Evolutionary conservation across 2,888 invertebrate genomes (phyloP).

Genomic region (Oithona nana): DNA sequence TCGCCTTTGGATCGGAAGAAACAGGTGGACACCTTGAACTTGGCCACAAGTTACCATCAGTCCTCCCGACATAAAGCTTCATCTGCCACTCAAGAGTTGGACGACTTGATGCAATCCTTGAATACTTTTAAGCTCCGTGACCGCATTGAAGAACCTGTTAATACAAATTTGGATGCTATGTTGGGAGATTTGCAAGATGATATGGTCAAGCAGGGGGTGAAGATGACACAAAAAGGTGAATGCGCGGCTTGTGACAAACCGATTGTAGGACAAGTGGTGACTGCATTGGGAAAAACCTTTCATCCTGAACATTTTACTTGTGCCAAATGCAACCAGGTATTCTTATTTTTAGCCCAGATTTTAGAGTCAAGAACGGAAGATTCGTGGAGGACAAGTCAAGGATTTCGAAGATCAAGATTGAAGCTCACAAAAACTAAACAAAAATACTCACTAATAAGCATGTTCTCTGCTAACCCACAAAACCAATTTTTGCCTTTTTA

Average conservation of each 20-base stretch:
- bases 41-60: neutral
- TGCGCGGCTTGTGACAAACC: slow-evolving; percentile 98
- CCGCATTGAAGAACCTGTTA: slow-evolving; percentile 2
- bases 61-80: slow-evolving; percentile 39
- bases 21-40: neutral
- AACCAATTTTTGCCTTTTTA: slow-evolving; percentile 20
- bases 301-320: slow-evolving; percentile 98
- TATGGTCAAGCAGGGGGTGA: slow-evolving; percentile 96
- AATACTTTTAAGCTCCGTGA: slow-evolving; percentile 74
- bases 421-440: neutral
- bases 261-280: slow-evolving; percentile 72
- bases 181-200: slow-evolving; percentile 78
- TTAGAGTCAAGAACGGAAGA: too few species aligned
- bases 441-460: neutral
- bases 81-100: slow-evolving; percentile 78
- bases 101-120: slow-evolving; percentile 85
- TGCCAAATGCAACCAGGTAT: slow-evolving; percentile 82
- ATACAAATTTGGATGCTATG: slow-evolving; percentile 50
- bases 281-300: slow-evolving; percentile 92
- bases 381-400: too few species aligned
- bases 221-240: slow-evolving; percentile 95
- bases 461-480: neutral
- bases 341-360: neutral
- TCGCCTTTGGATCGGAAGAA: neutral
- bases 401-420: too few species aligned